Evolutionary conservation across 2,113 vertebrate species (phyloP).

Genomic region (Plestiodon gilberti): DNA sequence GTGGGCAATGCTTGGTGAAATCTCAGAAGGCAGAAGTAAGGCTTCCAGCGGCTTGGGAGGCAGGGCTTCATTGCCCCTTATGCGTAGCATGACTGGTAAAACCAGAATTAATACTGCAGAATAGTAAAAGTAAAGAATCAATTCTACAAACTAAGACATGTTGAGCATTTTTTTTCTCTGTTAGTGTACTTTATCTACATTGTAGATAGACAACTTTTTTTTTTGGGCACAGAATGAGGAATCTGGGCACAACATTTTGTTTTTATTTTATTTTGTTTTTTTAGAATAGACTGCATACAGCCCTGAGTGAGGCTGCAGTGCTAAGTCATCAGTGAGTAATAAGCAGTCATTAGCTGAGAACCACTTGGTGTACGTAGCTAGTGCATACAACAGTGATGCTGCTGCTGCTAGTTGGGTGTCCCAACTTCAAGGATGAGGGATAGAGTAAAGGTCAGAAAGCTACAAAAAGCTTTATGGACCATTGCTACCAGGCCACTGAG

Average conservation of each 20-base stretch:
- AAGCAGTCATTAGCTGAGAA: not conserved
- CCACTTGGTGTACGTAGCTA: too few species aligned
- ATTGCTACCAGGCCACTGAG: too few species aligned
- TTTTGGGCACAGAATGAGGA: not conserved
- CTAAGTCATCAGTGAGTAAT: too few species aligned
- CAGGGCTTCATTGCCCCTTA: not conserved
- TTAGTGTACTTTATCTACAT: not conserved
- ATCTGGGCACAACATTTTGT: not conserved
- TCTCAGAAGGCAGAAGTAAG: not conserved
- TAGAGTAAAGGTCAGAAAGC: too few species aligned
- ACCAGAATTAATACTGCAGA: not conserved
- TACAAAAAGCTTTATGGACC: too few species aligned
- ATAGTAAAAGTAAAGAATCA: not conserved
- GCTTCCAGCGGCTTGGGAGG: not conserved
- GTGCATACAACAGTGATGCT: not conserved
- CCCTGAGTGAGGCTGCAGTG: too few species aligned
- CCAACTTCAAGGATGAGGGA: too few species aligned
- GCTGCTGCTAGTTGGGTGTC: not conserved
- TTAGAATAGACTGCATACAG: not conserved
- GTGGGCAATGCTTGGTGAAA: too few species aligned
- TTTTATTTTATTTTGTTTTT: too few species aligned
- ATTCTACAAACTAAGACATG: not conserved
- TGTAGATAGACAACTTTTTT: not conserved
- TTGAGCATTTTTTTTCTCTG: not conserved
- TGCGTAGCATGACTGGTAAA: not conserved